Percentiles rank a stretch among this genome's conserved stretches.
These are phyloP conservation scores for Cetoscarus ocellatus DNA, from an alignment of 2,797 vertebrate genomes.

Conservation along the genomic window DNA sequence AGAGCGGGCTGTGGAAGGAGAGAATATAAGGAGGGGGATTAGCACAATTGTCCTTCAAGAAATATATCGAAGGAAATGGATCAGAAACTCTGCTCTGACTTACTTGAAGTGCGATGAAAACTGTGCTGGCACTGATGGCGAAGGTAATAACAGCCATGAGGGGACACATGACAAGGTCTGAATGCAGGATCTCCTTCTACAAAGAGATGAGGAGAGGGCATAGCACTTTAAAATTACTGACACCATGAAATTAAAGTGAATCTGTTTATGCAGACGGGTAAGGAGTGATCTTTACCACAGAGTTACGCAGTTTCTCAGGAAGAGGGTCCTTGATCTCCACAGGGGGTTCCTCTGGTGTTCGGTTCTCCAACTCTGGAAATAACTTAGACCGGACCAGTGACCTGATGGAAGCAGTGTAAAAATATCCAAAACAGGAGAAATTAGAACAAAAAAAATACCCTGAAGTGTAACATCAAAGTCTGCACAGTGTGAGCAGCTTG, in stretches of 20 bases:
- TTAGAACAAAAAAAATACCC: not conserved
- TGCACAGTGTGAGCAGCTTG: conserved; percentile 4
- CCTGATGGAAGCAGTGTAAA: conserved; percentile 72
- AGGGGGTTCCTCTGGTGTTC: conserved; percentile 87
- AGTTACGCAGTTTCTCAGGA: conserved; percentile 90
- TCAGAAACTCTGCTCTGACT: conserved; percentile 44
- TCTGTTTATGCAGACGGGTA: not conserved
- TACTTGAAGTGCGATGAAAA: conserved; percentile 94
- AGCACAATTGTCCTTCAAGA: conserved; percentile 3
- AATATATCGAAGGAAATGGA: conserved; percentile 13
- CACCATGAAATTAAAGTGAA: conserved; percentile 10
- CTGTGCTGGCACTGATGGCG: conserved; percentile 94
- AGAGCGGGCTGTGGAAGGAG: conserved; percentile 86
- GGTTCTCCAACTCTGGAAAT: conserved; percentile 90
- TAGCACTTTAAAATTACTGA: conserved; percentile 11
- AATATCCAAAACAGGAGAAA: not conserved
- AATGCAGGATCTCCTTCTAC: conserved; percentile 92
- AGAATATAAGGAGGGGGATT: conserved; percentile 1
- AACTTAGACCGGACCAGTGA: conserved; percentile 90
- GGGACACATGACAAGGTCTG: conserved; percentile 92
- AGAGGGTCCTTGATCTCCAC: conserved; percentile 91
- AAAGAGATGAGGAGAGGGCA: conserved; percentile 23
- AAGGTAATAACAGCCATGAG: conserved; percentile 93
- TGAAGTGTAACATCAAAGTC: conserved; percentile 24
- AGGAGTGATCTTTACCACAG: conserved; percentile 83